Evolutionary conservation across 2,797 vertebrate genomes (phyloP), one percentile per base, ranked within the genome.

Genomic region (Aerospiza tachiro): DNA sequence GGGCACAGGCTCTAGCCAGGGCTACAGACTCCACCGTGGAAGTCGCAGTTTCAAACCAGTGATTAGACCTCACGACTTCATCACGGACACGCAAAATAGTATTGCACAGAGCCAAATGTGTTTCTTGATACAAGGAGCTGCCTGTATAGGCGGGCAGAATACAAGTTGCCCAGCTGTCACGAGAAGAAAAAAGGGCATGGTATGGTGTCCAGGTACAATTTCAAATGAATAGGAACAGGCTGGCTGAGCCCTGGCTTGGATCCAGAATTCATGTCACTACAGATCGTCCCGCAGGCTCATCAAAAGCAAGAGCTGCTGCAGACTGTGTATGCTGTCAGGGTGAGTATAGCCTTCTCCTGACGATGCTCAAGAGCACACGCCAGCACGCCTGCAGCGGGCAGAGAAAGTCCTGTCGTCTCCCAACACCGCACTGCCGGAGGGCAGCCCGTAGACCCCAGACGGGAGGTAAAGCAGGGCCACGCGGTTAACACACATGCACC

Each of bases 231-330:
- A 62, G 71, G 58, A 86, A 28, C 8, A 8, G 49, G 31, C 44
- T 86, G 72, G 33, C 16, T 6, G 50, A 29, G 44, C 3, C 17
- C 33, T 45, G 85, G 53, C 73, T 62, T 3, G 1, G 28, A 67
- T 74, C 78, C 83, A 62, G 47, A 22, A 31, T 1, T 53, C 1
- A 2, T 5, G 52, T 56, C 93, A 18, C 38, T 5, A 12, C 61
- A 11, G 50, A 36, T 9, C 5, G 1, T 14, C 44, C 74, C 0
- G 0, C 74, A 47, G 62, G 56, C 89, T 55, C 4, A 0, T 71
- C 75, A 77, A 9, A 35, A 80, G 28, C 1, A 5, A 22, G 36
- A 89, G 88, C 56, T 70, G 92, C 84, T 55, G n/a, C 38, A 25
- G 61, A 40, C 22, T 8, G 10, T 13, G 36, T 8, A 88, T 78